These are phyloP conservation scores for Jacana jacana DNA, from an alignment of 2,113 vertebrate genomes.

Conservation along the genomic window DNA sequence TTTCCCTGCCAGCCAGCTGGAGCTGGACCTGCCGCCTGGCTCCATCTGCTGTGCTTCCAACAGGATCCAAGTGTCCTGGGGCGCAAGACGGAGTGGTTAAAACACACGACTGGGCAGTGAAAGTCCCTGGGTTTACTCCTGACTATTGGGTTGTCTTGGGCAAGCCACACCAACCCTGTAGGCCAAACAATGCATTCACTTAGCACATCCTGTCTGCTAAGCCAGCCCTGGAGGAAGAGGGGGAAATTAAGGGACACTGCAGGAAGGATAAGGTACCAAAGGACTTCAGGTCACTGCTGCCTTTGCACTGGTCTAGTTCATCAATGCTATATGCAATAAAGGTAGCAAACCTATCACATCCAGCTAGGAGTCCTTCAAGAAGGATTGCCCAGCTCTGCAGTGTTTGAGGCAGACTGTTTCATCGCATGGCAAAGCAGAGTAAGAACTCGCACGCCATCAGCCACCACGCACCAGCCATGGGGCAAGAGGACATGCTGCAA, in stretches of 20 bases:
- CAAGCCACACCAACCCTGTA: background rate
- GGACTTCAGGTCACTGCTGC: background rate
- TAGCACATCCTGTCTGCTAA: background rate
- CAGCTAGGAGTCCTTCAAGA: background rate
- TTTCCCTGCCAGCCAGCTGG: slow-evolving; percentile 20
- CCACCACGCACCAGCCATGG: accelerated
- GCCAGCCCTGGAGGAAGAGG: background rate
- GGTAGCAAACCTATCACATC: background rate
- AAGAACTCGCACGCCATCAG: background rate
- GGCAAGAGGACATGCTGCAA: background rate
- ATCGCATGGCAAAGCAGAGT: background rate
- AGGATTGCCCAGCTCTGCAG: background rate
- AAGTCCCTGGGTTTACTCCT: background rate
- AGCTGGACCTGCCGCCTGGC: slow-evolving; percentile 17
- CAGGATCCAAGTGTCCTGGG: background rate
- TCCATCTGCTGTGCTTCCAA: slow-evolving; percentile 14
- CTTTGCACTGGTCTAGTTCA: background rate
- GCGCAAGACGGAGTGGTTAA: background rate
- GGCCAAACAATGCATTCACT: background rate
- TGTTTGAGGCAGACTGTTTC: background rate
- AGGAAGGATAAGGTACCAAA: background rate
- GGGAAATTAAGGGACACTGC: background rate
- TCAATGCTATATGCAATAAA: background rate
- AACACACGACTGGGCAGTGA: background rate
- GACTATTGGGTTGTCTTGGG: background rate